Base-by-base conservation (phyloP, 2,888 invertebrate species). In the Holacanthella duospinosa region DNA sequence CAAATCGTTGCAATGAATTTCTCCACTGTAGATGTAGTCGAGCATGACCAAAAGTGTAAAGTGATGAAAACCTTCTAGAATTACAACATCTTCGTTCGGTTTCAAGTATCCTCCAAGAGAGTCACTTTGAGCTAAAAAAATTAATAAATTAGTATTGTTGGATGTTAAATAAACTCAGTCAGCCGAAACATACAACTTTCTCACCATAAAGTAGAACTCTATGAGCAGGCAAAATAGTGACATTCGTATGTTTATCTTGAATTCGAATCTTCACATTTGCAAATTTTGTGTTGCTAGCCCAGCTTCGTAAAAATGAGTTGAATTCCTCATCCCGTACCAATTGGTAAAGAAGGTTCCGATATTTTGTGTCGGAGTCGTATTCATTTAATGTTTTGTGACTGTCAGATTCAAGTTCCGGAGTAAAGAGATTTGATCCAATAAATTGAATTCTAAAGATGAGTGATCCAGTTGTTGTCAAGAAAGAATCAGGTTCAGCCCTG, bases 1-100 rank as follows among this genome's bases (percentile, higher is more conserved):
- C 48, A 48, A 48, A 21, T 48, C 48, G 21, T 48, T 48, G 48
- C 48, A 48, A 48, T 48, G 48, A 21, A 48, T 48, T 48, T 48
- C 48, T 48, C 48, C 48, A 21, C 48, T 48, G 48, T 48, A 48
- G 21, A 48, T 48, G 21, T 48, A 48, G 21, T 48, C 48, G 16
- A 48, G 48, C 48, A 21, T 48, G 16, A 48, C 48, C 16, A 48
- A 21, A 21, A 48, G 48, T n/a, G 48, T 48, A 21, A 48, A 48
- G n/a, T 48, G 12, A 21, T 48, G 48, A 21, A n/a, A 48, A 4
- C 48, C 48, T 48, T 48, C 48, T 4, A 48, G 48, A n/a, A 48
- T 21, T 21, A 48, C 48, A 21, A 48, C 21, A 16, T 48, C 48
- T 48, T 48, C 48, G 21, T 48, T 48, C n/a, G 48, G 48, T 21